phyloP scores from a whole-genome alignment of 2,888 invertebrate genomes.

The Hydrotaea cyrtoneurina region DNA sequence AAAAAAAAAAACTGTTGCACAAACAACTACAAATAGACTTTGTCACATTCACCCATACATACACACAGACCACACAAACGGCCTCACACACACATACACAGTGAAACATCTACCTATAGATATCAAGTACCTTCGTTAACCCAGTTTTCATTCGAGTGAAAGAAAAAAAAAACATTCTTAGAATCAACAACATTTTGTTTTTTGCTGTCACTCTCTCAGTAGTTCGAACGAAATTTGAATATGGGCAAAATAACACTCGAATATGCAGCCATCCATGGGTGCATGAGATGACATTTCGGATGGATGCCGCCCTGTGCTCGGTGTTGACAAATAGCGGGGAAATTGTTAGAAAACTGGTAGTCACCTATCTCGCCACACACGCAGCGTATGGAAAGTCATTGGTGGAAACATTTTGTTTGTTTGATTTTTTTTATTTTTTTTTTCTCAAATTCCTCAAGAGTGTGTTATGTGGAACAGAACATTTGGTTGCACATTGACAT shows the following conservation, averaged over 20 bases:
- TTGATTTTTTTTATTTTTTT: neutral
- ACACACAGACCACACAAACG: neutral
- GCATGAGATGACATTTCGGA: neutral
- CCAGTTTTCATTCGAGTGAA: constrained; percentile 36
- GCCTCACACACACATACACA: neutral
- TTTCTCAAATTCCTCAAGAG: neutral
- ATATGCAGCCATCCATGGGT: constrained; percentile 6
- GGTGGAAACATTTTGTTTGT: neutral
- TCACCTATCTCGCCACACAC: neutral
- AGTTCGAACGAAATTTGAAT: constrained; percentile 15
- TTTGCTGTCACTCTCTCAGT: neutral
- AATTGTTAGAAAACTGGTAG: neutral
- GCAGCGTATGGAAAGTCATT: neutral
- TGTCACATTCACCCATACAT: neutral
- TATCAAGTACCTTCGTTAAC: constrained; percentile 61
- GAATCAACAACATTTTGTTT: constrained; percentile 14
- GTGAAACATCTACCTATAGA: neutral
- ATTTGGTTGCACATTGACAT: no score
- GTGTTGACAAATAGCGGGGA: neutral
- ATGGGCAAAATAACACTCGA: constrained; percentile 25
- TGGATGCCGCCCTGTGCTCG: neutral
- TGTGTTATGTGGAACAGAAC: no score
- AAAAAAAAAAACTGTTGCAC: neutral
- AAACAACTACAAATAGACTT: neutral
- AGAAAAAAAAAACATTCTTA: neutral